phyloP scores from a whole-genome alignment of 2,113 vertebrate species.

The Calyptommatus sinebrachiatus region DNA sequence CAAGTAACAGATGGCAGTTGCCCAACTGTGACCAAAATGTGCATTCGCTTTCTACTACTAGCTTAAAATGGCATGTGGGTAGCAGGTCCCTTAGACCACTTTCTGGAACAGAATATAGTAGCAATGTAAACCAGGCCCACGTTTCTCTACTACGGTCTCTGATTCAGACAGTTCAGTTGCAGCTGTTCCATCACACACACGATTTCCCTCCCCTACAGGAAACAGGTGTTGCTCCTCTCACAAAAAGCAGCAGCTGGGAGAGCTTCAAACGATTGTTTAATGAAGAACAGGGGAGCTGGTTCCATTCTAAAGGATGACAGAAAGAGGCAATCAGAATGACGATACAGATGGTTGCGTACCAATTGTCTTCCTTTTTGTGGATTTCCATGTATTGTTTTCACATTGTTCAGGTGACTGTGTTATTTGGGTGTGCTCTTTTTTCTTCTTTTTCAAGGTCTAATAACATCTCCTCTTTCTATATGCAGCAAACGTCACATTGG shows the following conservation, averaged over 20 bases:
- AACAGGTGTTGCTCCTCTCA: constrained; percentile 17
- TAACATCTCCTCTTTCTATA: neutral
- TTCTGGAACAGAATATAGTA: too few species aligned
- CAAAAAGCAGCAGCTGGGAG: neutral
- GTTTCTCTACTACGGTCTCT: too few species aligned
- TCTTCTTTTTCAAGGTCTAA: neutral
- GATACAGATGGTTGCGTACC: neutral
- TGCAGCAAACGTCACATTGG: neutral
- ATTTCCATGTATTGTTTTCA: constrained; percentile 1
- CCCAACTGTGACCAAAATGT: neutral
- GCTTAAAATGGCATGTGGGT: too few species aligned
- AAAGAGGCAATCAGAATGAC: neutral
- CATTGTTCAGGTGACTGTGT: neutral
- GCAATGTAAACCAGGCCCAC: too few species aligned
- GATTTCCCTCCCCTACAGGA: constrained; percentile 17
- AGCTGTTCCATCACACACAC: neutral
- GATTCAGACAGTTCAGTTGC: neutral
- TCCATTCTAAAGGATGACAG: neutral
- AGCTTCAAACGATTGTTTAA: neutral
- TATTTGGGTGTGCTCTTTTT: neutral
- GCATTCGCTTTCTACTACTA: neutral
- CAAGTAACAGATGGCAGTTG: neutral
- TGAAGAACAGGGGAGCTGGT: neutral
- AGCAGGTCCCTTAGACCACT: too few species aligned
- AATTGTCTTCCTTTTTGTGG: neutral